phyloP scores from a whole-genome alignment of 2,888 invertebrate species.

The Noctuana brunneofusca region DNA sequence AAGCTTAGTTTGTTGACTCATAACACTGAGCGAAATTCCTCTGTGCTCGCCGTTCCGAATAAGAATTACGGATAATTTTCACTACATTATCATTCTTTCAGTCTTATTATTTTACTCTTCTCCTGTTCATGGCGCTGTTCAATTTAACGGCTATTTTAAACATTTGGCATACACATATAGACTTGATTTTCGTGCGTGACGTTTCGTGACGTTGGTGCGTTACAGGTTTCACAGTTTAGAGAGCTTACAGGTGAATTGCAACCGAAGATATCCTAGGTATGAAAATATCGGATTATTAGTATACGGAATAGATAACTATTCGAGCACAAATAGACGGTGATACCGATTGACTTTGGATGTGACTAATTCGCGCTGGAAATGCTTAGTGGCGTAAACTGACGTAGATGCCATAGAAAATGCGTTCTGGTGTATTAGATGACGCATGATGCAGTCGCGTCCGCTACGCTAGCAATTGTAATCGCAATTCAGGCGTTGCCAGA shows the following conservation, averaged over 20 bases:
- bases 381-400: conserved; percentile 38
- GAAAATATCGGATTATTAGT: too few species aligned
- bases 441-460: conserved; percentile 63
- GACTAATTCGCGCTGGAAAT: conserved; percentile 3
- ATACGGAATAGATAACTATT: neutral
- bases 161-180: too few species aligned
- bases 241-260: too few species aligned
- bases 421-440: conserved; percentile 55
- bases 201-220: too few species aligned
- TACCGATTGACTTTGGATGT: neutral
- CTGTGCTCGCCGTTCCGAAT: conserved; percentile 6
- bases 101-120: too few species aligned
- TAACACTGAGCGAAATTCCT: conserved; percentile 32
- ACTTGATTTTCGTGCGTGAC: too few species aligned
- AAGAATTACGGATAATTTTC: too few species aligned
- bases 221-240: too few species aligned
- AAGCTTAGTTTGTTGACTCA: conserved; percentile 61
- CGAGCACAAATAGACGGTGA: neutral
- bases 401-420: conserved; percentile 49
- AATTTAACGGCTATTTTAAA: too few species aligned
- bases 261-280: too few species aligned
- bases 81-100: too few species aligned
- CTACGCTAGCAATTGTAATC: conserved; percentile 61
- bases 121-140: too few species aligned
- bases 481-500: conserved; percentile 67